phyloP scores from a whole-genome alignment of 1,140 invertebrate species.

The Lepidurus apus region DNA sequence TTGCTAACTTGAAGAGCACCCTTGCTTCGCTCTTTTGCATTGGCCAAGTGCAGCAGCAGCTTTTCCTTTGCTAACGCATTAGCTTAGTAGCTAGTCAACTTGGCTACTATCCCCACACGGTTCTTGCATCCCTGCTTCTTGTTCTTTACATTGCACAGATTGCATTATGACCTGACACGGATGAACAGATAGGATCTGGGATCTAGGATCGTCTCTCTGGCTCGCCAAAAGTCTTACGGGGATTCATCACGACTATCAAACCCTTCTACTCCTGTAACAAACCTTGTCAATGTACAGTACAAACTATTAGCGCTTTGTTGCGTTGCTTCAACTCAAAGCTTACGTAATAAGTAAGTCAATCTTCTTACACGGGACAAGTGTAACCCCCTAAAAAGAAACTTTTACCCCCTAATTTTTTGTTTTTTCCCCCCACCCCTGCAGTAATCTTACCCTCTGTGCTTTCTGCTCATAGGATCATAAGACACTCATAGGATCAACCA shows the following conservation, averaged over 20 bases:
- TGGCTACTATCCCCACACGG: neutral
- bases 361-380: neutral
- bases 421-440: neutral
- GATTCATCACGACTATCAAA: conserved; percentile 22
- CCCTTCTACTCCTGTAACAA: neutral
- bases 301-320: conserved; percentile 12
- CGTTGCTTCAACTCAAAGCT: neutral
- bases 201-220: neutral
- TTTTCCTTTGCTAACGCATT: neutral
- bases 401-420: neutral
- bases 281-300: conserved; percentile 19
- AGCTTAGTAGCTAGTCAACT: conserved; percentile 16
- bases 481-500: no score
- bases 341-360: neutral
- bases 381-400: neutral
- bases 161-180: conserved; percentile 21
- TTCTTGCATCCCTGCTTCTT: conserved; percentile 18
- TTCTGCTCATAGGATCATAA: no score
- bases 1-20: conserved; percentile 10
- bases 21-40: neutral
- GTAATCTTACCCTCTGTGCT: no score
- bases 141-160: conserved; percentile 22
- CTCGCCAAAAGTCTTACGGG: neutral
- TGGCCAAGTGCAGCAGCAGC: neutral
- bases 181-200: conserved; percentile 17